phyloP scores from a whole-genome alignment of 1,140 invertebrate species.

The Drosophila pseudoananassae region DNA sequence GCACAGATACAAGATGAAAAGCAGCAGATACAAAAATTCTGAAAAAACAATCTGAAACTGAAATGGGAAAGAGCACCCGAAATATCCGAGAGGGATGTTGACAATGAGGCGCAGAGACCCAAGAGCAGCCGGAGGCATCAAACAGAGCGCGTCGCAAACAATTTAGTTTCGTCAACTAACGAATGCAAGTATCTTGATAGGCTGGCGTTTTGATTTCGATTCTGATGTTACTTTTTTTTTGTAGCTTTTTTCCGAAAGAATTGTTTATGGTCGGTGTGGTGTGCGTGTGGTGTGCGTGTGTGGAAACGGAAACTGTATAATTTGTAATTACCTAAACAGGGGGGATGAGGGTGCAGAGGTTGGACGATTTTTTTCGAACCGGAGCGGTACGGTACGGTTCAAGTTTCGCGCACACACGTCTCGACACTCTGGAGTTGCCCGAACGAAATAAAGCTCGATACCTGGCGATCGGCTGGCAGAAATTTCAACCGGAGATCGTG shows the following conservation, averaged over 20 bases:
- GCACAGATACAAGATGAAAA: neutral
- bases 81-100: conserved; percentile 19
- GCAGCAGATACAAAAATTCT: conserved; percentile 26
- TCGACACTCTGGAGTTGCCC: conserved; percentile 41
- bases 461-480: conserved; percentile 28
- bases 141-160: conserved; percentile 34
- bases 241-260: conserved; percentile 10
- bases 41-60: neutral
- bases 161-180: conserved; percentile 42
- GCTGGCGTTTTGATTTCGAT: conserved; percentile 28
- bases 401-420: conserved; percentile 39
- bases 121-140: conserved; percentile 1
- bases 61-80: conserved; percentile 41
- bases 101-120: conserved; percentile 35
- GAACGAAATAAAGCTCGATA: conserved; percentile 35
- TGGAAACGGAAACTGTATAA: conserved; percentile 45
- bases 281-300: conserved; percentile 3
- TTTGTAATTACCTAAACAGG: conserved; percentile 45
- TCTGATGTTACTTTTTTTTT: neutral
- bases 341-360: conserved; percentile 15
- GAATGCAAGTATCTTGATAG: conserved; percentile 45
- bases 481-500: conserved; percentile 4
- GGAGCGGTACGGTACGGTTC: conserved; percentile 11
- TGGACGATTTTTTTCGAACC: conserved; percentile 18
- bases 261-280: neutral